Conservation (phyloP, 2,797 vertebrate species). For the Atherinosoma microstoma region DNA sequence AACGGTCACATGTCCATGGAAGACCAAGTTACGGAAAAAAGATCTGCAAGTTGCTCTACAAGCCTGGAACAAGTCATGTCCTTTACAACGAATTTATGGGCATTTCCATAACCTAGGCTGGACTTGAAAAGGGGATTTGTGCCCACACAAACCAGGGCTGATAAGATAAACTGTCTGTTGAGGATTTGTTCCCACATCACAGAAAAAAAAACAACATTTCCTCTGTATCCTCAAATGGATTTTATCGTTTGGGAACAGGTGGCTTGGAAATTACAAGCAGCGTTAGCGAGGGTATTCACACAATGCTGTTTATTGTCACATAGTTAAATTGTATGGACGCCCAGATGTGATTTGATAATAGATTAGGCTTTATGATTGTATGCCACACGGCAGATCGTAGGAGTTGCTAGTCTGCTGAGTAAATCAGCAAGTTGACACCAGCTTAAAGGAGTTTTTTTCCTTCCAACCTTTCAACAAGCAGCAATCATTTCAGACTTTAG, state of each 20-base stretch:
- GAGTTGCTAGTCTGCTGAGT: constrained; percentile 4
- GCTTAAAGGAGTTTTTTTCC: not conserved
- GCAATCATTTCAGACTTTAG: not conserved
- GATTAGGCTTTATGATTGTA: constrained; percentile 31
- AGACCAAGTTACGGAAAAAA: constrained; percentile 17
- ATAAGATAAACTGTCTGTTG: constrained; percentile 65
- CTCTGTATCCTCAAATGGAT: constrained; percentile 52
- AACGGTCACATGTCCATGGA: constrained; percentile 36
- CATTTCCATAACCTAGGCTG: constrained; percentile 12
- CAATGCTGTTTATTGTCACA: constrained; percentile 43
- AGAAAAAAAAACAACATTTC: constrained; percentile 57
- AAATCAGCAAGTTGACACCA: constrained; percentile 22
- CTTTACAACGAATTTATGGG: constrained; percentile 19
- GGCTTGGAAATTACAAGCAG: constrained; percentile 55
- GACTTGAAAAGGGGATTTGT: constrained; percentile 36
- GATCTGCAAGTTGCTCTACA: constrained; percentile 28
- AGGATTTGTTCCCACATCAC: constrained; percentile 56
- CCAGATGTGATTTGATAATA: constrained; percentile 8
- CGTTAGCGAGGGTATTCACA: constrained; percentile 26
- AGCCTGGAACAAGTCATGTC: constrained; percentile 5
- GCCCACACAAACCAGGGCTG: constrained; percentile 24
- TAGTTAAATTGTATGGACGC: constrained; percentile 5
- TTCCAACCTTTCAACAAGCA: constrained; percentile 15
- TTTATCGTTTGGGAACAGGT: constrained; percentile 50
- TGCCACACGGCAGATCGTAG: constrained; percentile 5